phyloP scores from a whole-genome alignment of 2,888 invertebrate genomes.

The Erebia epiphron region DNA sequence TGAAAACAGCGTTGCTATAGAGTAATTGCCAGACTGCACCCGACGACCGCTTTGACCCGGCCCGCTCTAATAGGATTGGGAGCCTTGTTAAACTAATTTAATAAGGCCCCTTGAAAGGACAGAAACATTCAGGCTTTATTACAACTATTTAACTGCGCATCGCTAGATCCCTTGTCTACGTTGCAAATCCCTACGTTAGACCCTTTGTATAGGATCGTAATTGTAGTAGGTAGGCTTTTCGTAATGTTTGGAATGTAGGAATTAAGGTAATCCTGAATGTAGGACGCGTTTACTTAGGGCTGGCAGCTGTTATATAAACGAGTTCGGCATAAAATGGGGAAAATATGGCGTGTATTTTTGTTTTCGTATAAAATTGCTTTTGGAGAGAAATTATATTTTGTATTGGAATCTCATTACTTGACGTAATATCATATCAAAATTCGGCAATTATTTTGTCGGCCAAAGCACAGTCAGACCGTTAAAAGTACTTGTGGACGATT shows the following conservation, averaged over 20 bases:
- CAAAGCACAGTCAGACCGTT: neutral
- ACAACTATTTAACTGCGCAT: constrained; percentile 17
- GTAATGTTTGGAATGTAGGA: constrained; percentile 5
- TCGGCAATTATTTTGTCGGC: neutral
- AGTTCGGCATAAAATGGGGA: neutral
- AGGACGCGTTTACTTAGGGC: constrained; percentile 2
- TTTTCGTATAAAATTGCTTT: too few species aligned
- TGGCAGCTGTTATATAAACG: neutral
- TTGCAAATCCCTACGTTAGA: constrained; percentile 9
- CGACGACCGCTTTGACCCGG: constrained; percentile 23
- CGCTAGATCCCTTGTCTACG: constrained; percentile 17
- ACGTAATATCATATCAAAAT: neutral
- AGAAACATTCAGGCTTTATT: constrained; percentile 18
- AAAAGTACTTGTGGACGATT: neutral
- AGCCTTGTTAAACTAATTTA: constrained; percentile 30
- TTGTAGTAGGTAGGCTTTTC: constrained; percentile 13
- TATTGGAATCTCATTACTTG: neutral
- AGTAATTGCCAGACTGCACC: constrained; percentile 2
- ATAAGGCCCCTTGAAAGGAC: constrained; percentile 26
- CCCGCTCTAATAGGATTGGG: constrained; percentile 23
- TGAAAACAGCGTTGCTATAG: neutral
- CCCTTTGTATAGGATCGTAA: constrained; percentile 3
- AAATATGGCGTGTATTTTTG: neutral
- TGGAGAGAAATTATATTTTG: too few species aligned
- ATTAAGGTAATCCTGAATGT: constrained; percentile 6